phyloP scores from a whole-genome alignment of 2,113 vertebrate genomes.

The Tragelaphus buxtoni region DNA sequence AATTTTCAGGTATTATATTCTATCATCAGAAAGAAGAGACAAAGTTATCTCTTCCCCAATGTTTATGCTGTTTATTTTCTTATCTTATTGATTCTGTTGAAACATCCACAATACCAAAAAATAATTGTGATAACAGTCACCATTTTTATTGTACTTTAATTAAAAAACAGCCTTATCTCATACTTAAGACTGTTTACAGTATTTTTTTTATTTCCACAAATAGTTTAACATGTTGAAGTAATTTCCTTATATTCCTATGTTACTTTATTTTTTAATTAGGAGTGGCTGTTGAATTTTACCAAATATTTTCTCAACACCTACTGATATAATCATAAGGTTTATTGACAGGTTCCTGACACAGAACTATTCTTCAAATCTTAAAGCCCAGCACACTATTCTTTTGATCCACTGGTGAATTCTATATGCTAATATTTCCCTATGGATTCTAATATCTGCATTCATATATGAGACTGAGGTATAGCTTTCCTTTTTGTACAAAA shows the following conservation, averaged over 20 bases:
- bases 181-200: neutral
- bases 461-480: neutral
- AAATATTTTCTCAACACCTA: neutral
- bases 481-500: neutral
- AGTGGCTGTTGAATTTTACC: neutral
- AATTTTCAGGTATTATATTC: conserved; percentile 16
- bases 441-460: neutral
- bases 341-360: neutral
- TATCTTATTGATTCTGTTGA: conserved; percentile 26
- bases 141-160: neutral
- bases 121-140: neutral
- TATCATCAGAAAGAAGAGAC: neutral
- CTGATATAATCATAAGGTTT: neutral
- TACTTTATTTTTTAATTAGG: conserved; percentile 29
- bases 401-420: neutral
- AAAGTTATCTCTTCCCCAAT: neutral
- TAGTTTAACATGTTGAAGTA: neutral
- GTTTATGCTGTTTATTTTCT: conserved; percentile 8
- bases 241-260: neutral
- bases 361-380: neutral
- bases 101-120: neutral
- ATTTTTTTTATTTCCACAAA: neutral
- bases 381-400: neutral
- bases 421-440: neutral
- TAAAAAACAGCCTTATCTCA: neutral